phyloP scores from a whole-genome alignment of 2,797 vertebrate species.

The Microctenopoma stevenorrisi region DNA sequence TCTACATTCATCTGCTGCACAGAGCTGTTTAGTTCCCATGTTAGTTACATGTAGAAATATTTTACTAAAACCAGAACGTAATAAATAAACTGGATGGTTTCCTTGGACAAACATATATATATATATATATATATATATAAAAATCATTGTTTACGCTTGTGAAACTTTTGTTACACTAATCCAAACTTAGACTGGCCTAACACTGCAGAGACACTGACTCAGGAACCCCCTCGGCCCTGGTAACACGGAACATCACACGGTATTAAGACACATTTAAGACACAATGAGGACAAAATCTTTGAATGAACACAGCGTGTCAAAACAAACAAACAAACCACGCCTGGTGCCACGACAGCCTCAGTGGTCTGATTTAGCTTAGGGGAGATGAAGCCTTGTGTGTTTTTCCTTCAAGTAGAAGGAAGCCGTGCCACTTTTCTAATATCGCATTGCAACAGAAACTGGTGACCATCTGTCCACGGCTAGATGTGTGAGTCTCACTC shows the following conservation, averaged over 20 bases:
- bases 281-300: neutral
- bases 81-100: too few relatives aligned
- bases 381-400: conserved; percentile 11
- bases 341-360: neutral
- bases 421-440: conserved; percentile 33
- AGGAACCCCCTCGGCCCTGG: too few relatives aligned
- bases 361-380: neutral
- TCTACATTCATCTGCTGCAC: too few relatives aligned
- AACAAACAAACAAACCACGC: neutral
- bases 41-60: too few relatives aligned
- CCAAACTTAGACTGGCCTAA: too few relatives aligned
- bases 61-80: too few relatives aligned
- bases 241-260: neutral
- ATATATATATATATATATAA: too few relatives aligned
- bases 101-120: too few relatives aligned
- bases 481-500: conserved; percentile 12
- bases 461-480: conserved; percentile 35
- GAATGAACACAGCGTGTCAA: neutral
- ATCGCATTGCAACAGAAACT: conserved; percentile 28
- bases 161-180: too few relatives aligned
- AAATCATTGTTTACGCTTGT: too few relatives aligned
- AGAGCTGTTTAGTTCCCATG: too few relatives aligned
- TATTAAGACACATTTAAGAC: neutral
- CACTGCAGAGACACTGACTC: too few relatives aligned
- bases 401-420: conserved; percentile 20